Evolutionary conservation across 2,797 vertebrate genomes (phyloP).

Genomic region (Setipinna tenuifilis): DNA sequence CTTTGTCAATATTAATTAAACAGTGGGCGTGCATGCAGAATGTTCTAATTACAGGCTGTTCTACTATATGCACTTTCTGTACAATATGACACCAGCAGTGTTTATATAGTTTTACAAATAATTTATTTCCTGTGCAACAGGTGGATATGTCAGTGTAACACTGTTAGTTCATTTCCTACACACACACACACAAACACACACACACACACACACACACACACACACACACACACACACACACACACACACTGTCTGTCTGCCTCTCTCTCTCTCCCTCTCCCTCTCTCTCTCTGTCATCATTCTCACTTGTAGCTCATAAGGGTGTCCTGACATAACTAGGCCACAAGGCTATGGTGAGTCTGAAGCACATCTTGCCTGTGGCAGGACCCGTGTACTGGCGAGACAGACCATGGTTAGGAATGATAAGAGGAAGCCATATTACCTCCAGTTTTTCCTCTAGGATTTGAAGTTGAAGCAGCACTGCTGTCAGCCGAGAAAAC

Average conservation of each 20-base stretch:
- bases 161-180: neutral
- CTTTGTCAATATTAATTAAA: slow-evolving; percentile 6
- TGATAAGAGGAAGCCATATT: too few relatives aligned
- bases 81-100: neutral
- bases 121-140: neutral
- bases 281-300: neutral
- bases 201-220: too few relatives aligned
- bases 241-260: too few relatives aligned
- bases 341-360: neutral
- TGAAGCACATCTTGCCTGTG: neutral
- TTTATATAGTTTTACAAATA: neutral
- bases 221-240: too few relatives aligned
- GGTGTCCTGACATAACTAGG: neutral
- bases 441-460: too few relatives aligned
- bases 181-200: neutral
- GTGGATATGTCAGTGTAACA: neutral
- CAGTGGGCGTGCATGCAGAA: neutral
- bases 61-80: neutral
- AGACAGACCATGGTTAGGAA: too few relatives aligned
- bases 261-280: neutral
- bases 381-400: too few relatives aligned
- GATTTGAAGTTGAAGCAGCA: too few relatives aligned
- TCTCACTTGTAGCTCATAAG: neutral
- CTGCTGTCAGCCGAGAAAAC: too few relatives aligned
- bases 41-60: neutral